Conservation (phyloP, 1,140 invertebrate genomes). For the Drosophila kurseongensis region DNA sequence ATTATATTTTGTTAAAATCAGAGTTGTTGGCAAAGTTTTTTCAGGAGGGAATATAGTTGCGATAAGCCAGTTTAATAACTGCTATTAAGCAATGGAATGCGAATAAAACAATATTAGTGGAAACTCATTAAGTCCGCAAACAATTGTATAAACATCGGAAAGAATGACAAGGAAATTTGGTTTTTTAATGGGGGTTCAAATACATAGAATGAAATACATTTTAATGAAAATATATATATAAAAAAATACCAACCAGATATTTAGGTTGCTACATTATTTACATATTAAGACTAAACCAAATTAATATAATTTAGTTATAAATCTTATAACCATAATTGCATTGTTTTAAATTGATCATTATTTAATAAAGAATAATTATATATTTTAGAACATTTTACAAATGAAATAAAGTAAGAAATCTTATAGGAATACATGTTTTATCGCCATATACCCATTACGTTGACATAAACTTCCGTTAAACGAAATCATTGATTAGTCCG, state of each 20-base stretch:
- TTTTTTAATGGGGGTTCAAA: neutral
- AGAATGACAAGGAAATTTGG: neutral
- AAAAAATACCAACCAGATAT: neutral
- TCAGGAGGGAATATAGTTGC: neutral
- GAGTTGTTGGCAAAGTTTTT: neutral
- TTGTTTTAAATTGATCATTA: too few species aligned
- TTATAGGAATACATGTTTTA: neutral
- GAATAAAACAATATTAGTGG: neutral
- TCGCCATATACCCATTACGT: neutral
- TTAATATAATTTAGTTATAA: neutral
- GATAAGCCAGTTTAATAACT: conserved; percentile 1
- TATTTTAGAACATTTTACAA: too few species aligned
- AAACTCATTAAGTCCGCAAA: neutral
- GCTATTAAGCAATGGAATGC: conserved; percentile 1
- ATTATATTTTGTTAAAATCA: conserved; percentile 23
- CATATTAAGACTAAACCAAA: too few species aligned
- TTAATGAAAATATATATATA: neutral
- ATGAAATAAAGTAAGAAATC: neutral
- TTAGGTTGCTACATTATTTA: too few species aligned
- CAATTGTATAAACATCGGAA: neutral
- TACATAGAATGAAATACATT: neutral
- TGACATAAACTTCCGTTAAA: conserved; percentile 7
- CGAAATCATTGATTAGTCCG: conserved; percentile 3
- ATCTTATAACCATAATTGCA: too few species aligned
- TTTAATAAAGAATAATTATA: too few species aligned